phyloP scores from a whole-genome alignment of 2,888 invertebrate genomes.

The Athetis lepigone region DNA sequence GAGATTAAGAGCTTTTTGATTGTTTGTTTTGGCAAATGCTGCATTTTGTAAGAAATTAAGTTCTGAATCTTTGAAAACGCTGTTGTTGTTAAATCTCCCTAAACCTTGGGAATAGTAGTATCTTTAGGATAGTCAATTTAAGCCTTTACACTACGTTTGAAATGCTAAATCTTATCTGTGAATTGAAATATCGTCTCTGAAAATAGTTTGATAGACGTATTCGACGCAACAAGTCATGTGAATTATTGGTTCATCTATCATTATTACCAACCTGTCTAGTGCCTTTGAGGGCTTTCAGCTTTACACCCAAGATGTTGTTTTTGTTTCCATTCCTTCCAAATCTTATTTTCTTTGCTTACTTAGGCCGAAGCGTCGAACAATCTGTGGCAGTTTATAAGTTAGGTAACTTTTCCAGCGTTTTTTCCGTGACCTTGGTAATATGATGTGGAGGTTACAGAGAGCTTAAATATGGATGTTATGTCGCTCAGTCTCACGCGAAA shows the following conservation, averaged over 20 bases:
- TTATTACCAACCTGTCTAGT: neutral
- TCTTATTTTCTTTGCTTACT: neutral
- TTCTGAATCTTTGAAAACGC: constrained; percentile 17
- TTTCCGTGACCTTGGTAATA: constrained; percentile 15
- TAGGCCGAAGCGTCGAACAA: neutral
- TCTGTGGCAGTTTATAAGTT: constrained; percentile 15
- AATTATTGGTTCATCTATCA: neutral
- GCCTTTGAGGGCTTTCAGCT: neutral
- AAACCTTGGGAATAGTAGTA: neutral
- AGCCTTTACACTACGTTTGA: too few species aligned
- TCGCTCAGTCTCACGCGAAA: constrained; percentile 30
- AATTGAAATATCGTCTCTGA: neutral
- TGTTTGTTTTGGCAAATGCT: neutral
- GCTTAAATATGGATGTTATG: constrained; percentile 43
- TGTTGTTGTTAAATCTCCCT: neutral
- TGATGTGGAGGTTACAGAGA: constrained; percentile 13
- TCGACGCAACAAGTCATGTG: neutral
- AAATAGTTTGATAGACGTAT: neutral
- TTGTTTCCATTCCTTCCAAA: neutral
- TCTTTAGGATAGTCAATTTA: neutral
- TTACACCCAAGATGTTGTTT: neutral
- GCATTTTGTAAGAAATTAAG: constrained; percentile 2
- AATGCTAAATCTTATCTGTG: neutral
- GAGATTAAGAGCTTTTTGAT: neutral
- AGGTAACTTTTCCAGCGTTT: constrained; percentile 15